phyloP scores from a whole-genome alignment of 2,888 invertebrate species.

The Augochlorella aurata region DNA sequence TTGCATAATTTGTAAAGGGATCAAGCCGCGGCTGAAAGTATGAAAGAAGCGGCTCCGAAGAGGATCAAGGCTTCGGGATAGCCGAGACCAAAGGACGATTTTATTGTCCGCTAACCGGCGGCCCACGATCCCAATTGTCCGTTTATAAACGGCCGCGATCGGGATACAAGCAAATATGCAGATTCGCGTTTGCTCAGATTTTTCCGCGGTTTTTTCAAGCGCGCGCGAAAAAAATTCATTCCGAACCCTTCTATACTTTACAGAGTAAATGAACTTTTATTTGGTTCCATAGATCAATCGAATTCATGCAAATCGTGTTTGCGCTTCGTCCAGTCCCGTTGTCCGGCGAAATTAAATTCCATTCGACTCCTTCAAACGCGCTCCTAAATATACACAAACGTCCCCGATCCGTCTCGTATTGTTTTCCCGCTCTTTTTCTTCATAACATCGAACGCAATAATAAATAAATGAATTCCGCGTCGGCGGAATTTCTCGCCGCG shows the following conservation, averaged over 20 bases:
- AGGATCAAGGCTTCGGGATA: conserved; percentile 10
- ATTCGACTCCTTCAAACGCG: neutral
- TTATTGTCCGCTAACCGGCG: neutral
- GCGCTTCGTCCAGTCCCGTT: too few species aligned
- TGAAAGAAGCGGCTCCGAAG: conserved; percentile 18
- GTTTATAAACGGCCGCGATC: neutral
- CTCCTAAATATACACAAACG: neutral
- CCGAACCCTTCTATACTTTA: too few species aligned
- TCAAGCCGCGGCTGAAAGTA: conserved; percentile 28
- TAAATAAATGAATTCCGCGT: neutral
- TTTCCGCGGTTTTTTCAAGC: too few species aligned
- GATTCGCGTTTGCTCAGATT: too few species aligned
- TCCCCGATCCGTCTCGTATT: neutral
- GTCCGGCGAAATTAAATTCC: neutral
- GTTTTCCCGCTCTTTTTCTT: neutral
- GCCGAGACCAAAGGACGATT: conserved; percentile 10
- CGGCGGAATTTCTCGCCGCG: neutral
- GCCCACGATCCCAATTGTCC: neutral
- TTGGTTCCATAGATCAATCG: too few species aligned
- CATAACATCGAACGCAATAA: neutral
- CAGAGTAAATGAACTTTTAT: too few species aligned
- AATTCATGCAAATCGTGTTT: too few species aligned
- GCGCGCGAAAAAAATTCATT: too few species aligned
- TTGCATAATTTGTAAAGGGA: conserved; percentile 49
- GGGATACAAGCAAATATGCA: neutral